A percentile compares a stretch with the other conserved stretches of the same genome.
These are phyloP conservation scores for Allophyes oxyacanthae DNA, from an alignment of 2,888 invertebrate genomes.

Conservation along the genomic window DNA sequence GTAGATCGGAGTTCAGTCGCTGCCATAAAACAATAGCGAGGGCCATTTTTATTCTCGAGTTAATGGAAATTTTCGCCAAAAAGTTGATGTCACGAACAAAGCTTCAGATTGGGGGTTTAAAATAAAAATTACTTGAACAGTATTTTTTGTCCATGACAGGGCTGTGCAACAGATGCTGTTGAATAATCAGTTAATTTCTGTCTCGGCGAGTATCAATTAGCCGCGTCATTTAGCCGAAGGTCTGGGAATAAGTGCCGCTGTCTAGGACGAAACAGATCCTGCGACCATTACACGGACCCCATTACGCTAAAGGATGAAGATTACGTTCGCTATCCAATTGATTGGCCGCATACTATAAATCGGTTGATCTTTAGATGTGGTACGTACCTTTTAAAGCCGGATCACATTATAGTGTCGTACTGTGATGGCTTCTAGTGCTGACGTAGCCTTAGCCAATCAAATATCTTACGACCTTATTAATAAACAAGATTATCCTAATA, in stretches of 20 bases:
- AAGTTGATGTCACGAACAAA: conserved; percentile 31
- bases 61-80: conserved; percentile 24
- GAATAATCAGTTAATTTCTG: conserved; percentile 71
- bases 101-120: conserved; percentile 10
- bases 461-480: too few species aligned
- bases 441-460: too few species aligned
- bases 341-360: conserved; percentile 55
- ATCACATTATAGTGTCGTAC: too few species aligned
- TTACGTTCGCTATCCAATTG: conserved; percentile 61
- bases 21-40: conserved; percentile 2
- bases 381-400: not conserved
- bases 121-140: conserved; percentile 29
- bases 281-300: conserved; percentile 67
- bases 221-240: conserved; percentile 76
- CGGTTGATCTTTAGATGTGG: conserved; percentile 26
- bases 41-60: conserved; percentile 21
- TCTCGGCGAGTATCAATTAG: conserved; percentile 67
- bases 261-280: conserved; percentile 71
- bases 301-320: conserved; percentile 77
- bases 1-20: conserved; percentile 1
- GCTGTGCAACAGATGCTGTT: conserved; percentile 68
- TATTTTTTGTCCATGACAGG: conserved; percentile 50
- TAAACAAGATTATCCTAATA: too few species aligned
- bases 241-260: conserved; percentile 76
- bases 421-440: too few species aligned